phyloP scores from a whole-genome alignment of 1,140 invertebrate genomes.

The Euschistus heros region DNA sequence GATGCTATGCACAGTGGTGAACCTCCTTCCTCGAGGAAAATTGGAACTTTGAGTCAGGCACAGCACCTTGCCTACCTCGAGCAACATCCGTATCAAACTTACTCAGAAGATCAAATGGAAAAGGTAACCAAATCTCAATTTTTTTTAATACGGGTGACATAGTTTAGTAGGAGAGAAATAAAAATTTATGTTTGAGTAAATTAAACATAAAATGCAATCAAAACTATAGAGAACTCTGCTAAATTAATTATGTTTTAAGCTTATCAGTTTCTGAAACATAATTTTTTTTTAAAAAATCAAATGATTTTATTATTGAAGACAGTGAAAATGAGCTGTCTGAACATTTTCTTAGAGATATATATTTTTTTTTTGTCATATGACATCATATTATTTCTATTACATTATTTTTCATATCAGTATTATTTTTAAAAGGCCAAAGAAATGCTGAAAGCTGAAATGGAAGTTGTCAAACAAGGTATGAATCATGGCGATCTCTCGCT shows the following conservation, averaged over 20 bases:
- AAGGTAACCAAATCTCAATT: conserved; percentile 39
- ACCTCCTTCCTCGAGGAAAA: conserved; percentile 38
- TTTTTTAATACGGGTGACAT: too few species aligned
- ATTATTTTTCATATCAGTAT: background rate
- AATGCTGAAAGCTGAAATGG: conserved; percentile 72
- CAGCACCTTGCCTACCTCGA: conserved; percentile 72
- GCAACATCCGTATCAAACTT: conserved; percentile 70
- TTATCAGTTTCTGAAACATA: too few species aligned
- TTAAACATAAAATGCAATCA: too few species aligned
- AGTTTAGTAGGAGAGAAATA: too few species aligned
- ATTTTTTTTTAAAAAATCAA: too few species aligned
- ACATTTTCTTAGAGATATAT: background rate
- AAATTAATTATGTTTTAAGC: too few species aligned
- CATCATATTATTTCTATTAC: background rate
- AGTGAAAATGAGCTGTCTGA: background rate
- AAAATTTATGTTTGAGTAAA: too few species aligned
- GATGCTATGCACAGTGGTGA: conserved; percentile 57
- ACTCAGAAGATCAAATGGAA: conserved; percentile 56
- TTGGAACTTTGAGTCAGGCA: conserved; percentile 37
- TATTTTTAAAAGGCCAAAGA: conserved; percentile 43
- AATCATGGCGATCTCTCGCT: conserved; percentile 83
- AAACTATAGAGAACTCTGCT: too few species aligned
- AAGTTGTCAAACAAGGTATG: conserved; percentile 85
- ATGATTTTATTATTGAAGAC: too few species aligned
- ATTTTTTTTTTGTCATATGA: background rate